phyloP scores from a whole-genome alignment of 2,113 vertebrate genomes.

The Perca schrenkii region DNA sequence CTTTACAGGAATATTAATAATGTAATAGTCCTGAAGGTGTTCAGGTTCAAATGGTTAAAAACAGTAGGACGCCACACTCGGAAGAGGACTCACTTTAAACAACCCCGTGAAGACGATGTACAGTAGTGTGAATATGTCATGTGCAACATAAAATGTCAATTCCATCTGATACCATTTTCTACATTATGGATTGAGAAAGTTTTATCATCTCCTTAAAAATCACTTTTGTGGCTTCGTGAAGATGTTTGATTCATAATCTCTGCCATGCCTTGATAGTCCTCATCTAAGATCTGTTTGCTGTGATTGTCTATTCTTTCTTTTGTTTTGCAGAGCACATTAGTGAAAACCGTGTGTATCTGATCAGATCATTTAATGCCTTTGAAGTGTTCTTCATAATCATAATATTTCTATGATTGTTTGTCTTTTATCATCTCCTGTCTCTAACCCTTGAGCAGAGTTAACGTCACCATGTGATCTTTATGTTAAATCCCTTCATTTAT shows the following conservation, averaged over 20 bases:
- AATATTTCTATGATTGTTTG: not conserved
- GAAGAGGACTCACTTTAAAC: not conserved
- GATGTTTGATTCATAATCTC: not conserved
- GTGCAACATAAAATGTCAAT: not conserved
- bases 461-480: not conserved
- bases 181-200: not conserved
- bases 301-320: not conserved
- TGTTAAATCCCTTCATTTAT: not conserved
- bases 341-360: not conserved
- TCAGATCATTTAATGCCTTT: not conserved
- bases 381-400: too few relatives aligned
- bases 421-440: not conserved
- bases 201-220: not conserved
- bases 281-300: not conserved
- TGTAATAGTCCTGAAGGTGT: not conserved
- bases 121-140: not conserved
- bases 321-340: not conserved
- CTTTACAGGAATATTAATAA: not conserved
- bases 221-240: not conserved
- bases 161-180: not conserved
- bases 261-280: too few relatives aligned
- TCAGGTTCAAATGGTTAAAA: not conserved
- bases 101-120: not conserved
- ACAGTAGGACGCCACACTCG: not conserved
- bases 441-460: not conserved